phyloP scores from a whole-genome alignment of 30 jellyfish, hydroid and myxozoan species.

The Rhopilema esculentum region DNA sequence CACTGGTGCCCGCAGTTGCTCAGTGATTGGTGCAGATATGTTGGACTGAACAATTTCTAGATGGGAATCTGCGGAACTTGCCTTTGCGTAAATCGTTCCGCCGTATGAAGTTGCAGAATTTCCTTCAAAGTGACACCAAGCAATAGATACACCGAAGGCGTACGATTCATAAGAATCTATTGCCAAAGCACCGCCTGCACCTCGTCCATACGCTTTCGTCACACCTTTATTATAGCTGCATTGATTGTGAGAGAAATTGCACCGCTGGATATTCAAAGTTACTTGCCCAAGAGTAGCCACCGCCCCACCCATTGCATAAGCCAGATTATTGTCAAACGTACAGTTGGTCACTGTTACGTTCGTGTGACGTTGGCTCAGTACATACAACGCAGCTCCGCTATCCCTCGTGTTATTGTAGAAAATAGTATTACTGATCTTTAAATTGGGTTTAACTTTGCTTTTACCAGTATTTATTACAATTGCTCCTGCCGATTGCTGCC shows the following conservation, averaged over 20 bases:
- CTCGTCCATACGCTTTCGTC: not conserved
- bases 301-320: conserved; percentile 49
- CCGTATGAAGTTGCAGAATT: conserved; percentile 27
- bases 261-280: not conserved
- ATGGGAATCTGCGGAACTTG: not conserved
- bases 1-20: not conserved
- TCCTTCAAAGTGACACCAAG: not conserved
- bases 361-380: conserved; percentile 1
- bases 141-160: not conserved
- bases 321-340: conserved; percentile 28
- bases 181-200: conserved; percentile 47
- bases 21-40: not conserved
- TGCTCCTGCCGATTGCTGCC: conserved; percentile 21
- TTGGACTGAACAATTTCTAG: not conserved
- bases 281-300: conserved; percentile 16
- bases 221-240: not conserved
- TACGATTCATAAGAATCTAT: conserved; percentile 16
- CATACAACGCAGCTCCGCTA: conserved; percentile 31
- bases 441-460: not conserved
- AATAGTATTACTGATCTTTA: not conserved
- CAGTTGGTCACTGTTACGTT: conserved; percentile 6
- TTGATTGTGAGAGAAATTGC: conserved; percentile 2
- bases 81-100: conserved; percentile 36
- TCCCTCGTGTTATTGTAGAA: conserved; percentile 13
- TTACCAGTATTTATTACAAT: not conserved